phyloP scores from a whole-genome alignment of 1,140 invertebrate genomes.

The Arion vulgaris region DNA sequence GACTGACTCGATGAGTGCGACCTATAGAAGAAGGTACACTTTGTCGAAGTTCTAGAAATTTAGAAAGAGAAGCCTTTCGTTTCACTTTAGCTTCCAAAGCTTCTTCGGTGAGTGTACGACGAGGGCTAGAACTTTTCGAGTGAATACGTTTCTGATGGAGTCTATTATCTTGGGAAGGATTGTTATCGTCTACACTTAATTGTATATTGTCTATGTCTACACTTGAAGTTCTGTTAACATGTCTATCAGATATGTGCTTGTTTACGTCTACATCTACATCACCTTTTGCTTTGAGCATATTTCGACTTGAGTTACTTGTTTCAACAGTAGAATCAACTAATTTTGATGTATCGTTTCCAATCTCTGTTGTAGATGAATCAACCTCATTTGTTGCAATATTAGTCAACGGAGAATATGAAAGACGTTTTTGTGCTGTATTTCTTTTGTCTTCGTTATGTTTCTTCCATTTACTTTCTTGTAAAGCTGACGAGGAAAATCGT shows the following conservation, averaged over 20 bases:
- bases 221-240: neutral
- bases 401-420: neutral
- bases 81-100: neutral
- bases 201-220: neutral
- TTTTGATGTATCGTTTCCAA: neutral
- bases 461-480: neutral
- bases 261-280: neutral
- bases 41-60: conserved; percentile 42
- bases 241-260: neutral
- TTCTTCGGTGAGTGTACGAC: neutral
- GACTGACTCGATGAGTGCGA: conserved; percentile 5
- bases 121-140: neutral
- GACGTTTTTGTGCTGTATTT: neutral
- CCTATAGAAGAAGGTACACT: neutral
- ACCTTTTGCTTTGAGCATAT: neutral
- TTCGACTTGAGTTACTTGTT: neutral
- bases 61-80: conserved; percentile 12
- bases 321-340: neutral
- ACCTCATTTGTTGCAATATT: neutral
- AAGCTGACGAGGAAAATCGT: neutral
- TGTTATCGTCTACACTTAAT: neutral
- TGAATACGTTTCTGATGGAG: neutral
- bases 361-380: neutral
- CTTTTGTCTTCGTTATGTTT: neutral
- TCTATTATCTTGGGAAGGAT: neutral